These are phyloP conservation scores for Tinea pellionella DNA, from an alignment of 2,888 invertebrate species.

Conservation along the genomic window DNA sequence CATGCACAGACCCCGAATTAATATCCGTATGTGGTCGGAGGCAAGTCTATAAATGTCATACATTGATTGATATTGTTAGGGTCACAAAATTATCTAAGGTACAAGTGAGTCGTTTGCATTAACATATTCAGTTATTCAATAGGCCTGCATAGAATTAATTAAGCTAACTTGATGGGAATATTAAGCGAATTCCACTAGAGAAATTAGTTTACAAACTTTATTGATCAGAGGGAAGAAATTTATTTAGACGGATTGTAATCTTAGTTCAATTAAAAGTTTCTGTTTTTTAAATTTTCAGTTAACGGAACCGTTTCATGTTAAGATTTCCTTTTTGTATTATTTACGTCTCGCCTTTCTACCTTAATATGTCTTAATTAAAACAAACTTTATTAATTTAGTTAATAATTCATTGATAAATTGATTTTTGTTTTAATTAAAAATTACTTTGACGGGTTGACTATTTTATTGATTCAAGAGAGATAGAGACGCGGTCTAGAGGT, in stretches of 20 bases:
- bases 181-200: conserved; percentile 3
- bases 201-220: conserved; percentile 13
- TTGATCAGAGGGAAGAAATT: conserved; percentile 6
- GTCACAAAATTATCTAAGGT: not conserved
- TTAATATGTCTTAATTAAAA: no score
- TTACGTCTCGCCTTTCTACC: no score
- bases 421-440: no score
- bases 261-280: not conserved
- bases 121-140: conserved; percentile 4
- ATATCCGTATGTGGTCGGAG: no score
- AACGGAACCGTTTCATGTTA: not conserved
- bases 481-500: no score
- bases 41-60: not conserved
- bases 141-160: conserved; percentile 12
- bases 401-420: no score
- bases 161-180: conserved; percentile 10
- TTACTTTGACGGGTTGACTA: no score
- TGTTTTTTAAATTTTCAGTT: not conserved
- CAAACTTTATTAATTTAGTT: no score
- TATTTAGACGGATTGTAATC: conserved; percentile 7
- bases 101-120: not conserved
- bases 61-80: not conserved
- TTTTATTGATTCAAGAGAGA: no score
- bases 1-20: no score
- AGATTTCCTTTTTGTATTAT: no score